Base-by-base conservation (phyloP, 1,140 invertebrate species). In the Adelges cooleyi region DNA sequence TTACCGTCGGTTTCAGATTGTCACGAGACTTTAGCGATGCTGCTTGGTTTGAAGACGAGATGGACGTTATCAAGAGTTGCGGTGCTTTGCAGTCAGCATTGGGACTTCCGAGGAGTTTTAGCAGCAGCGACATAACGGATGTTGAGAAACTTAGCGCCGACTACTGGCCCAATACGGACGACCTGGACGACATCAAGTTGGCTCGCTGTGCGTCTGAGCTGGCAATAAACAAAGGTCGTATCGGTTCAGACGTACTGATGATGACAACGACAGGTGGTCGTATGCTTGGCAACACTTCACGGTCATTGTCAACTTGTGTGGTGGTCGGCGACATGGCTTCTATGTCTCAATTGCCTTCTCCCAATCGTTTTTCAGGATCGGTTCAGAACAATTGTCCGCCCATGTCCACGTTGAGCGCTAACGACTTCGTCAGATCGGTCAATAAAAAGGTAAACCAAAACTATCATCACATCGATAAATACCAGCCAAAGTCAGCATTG, bases 401-500 rank as follows among this genome's bases (percentile, higher is more conserved):
- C 75, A 77, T 33, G 75, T 68, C 80, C 68, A 74, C 82, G 23
- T 82, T 86, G 71, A 81, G 86, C 66, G 79, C 85, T 18, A 84
- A 85, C 4, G 86, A 89, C 71, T 81, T 89, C 20, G 80, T 89
- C 13, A 78, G 84, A 69, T 86, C 86, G 13, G 84, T 89, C 48
- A 92, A 90, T 72, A 90, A 90, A 70, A 90, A 89, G 76, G 86
- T 89, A 70, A n/a, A n/a, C n/a, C n/a, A n/a, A n/a, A n/a, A n/a
- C n/a, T n/a, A n/a, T n/a, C n/a, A n/a, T n/a, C n/a, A n/a, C n/a
- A n/a, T n/a, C n/a, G n/a, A n/a, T n/a, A n/a, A n/a, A n/a, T n/a
- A n/a, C n/a, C n/a, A n/a, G n/a, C n/a, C n/a, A n/a, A n/a, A n/a
- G n/a, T n/a, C n/a, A n/a, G n/a, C n/a, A n/a, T n/a, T n/a, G n/a